Evolutionary conservation across 1,140 invertebrate species (phyloP).

Genomic region (Danaus plexippus): DNA sequence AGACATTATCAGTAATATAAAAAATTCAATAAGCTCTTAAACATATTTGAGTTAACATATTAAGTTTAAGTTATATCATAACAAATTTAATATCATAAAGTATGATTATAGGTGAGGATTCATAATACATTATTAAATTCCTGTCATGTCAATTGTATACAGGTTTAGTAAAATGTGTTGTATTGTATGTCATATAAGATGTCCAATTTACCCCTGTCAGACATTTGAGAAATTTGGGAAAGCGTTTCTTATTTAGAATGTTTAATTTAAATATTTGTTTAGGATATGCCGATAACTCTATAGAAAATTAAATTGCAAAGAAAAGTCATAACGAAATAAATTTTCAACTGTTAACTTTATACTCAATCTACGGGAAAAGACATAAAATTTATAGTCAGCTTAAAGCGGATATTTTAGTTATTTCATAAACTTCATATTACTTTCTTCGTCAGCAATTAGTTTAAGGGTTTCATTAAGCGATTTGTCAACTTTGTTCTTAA

Average conservation of each 20-base stretch:
- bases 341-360: conserved; percentile 7
- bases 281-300: conserved; percentile 2
- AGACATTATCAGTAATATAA: too few species aligned
- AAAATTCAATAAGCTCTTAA: too few species aligned
- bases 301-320: too few species aligned
- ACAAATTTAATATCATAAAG: too few species aligned
- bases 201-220: conserved; percentile 47
- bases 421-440: conserved; percentile 64
- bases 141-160: conserved; percentile 42
- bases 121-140: conserved; percentile 60
- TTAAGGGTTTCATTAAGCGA: conserved; percentile 66
- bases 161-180: conserved; percentile 50
- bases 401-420: conserved; percentile 58
- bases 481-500: conserved; percentile 51
- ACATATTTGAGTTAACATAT: too few species aligned
- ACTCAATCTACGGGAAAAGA: conserved; percentile 34
- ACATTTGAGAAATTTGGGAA: conserved; percentile 28
- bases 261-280: too few species aligned
- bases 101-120: conserved; percentile 5
- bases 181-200: conserved; percentile 45
- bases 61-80: too few species aligned
- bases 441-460: conserved; percentile 48
- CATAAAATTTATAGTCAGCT: conserved; percentile 40
- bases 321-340: too few species aligned
- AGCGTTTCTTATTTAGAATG: conserved; percentile 9